Evolutionary conservation across 2,113 vertebrate species (phyloP).

Genomic region (Zonotrichia leucophrys): DNA sequence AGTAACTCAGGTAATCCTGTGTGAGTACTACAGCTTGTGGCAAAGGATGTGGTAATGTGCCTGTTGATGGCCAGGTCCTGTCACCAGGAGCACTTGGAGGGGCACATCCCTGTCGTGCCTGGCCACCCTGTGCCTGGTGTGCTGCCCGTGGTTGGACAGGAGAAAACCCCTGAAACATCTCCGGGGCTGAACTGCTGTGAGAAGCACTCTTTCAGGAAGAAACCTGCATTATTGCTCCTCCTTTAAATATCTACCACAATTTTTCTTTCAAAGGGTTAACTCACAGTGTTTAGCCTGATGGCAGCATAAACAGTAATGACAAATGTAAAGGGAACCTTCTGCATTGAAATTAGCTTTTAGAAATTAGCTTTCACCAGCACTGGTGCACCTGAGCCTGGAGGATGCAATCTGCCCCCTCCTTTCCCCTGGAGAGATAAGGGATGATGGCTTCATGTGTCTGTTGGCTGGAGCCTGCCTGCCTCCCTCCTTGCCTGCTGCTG

Average conservation of each 20-base stretch:
- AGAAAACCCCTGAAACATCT: not conserved
- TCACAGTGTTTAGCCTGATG: not conserved
- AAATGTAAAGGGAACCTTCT: conserved; percentile 47
- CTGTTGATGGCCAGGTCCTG: not conserved
- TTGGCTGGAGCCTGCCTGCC: not conserved
- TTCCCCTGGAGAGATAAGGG: not conserved
- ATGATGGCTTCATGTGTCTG: conserved; percentile 37
- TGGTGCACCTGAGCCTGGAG: conserved; percentile 70
- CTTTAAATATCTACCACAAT: not conserved
- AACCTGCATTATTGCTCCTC: not conserved
- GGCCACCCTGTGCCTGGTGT: rapidly evolving
- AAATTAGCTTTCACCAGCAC: conserved; percentile 60
- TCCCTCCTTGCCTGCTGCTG: not conserved
- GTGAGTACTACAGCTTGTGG: not conserved
- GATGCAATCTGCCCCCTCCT: conserved; percentile 22
- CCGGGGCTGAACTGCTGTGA: not conserved
- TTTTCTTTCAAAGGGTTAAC: conserved; percentile 46
- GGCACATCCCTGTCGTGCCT: not conserved
- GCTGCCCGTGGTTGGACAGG: not conserved
- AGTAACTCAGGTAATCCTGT: no score
- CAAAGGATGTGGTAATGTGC: not conserved
- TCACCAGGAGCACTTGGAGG: not conserved
- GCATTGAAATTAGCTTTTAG: conserved; percentile 61
- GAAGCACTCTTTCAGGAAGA: not conserved
- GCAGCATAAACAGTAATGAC: conserved; percentile 60